Evolutionary conservation across 92 coral and sea anemone species (phyloP), one percentile per base, ranked within the genome.

Genomic region (Diadumene lineata): DNA sequence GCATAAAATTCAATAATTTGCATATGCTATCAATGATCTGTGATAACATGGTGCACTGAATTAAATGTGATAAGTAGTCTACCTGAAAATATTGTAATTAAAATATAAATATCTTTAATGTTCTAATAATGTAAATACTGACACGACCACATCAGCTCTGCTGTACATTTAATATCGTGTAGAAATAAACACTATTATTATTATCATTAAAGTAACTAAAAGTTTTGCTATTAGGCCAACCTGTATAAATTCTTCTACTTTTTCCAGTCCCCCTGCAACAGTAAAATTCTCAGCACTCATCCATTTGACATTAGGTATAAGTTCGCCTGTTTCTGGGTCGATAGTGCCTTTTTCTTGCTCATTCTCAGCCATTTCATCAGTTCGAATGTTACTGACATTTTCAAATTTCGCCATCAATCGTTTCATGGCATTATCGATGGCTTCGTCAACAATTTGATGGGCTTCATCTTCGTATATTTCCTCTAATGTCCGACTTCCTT

Each of bases 401-500:
- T 76, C 81, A 17, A 51, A 25, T 13, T 43, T 50, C 11, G 43
- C 84, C 60, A 62, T 66, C 74, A 94, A 79, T 29, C 98, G 82
- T 26, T 75, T 83, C 30, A 84, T 72, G 24, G 98, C 98, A 62
- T 94, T 94, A 44, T 94, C 98, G 55, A 94, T 92, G 9, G 97
- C 98, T 55, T 92, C 97, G 72, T 94, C 98, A 10, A 94, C 98
- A 31, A 94, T 89, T 57, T 93, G 90, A 61, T 90, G 96, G 22
- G 97, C 98, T 84, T 94, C 98, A 2, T 86, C 82, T 56, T 87
- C 92, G 84, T 92, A 94, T 50, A 88, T 85, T 51, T 91, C 86
- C 0, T 91, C 97, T 11, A 84, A 55, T 4, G 78, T 78, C 46
- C 97, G 90, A 81, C 85, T 87, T 77, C 97, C 97, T 0, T 90